Percentiles rank a stretch among this genome's conserved stretches.
Conservation (phyloP, 2,797 vertebrate species). For the Choloepus didactylus region DNA sequence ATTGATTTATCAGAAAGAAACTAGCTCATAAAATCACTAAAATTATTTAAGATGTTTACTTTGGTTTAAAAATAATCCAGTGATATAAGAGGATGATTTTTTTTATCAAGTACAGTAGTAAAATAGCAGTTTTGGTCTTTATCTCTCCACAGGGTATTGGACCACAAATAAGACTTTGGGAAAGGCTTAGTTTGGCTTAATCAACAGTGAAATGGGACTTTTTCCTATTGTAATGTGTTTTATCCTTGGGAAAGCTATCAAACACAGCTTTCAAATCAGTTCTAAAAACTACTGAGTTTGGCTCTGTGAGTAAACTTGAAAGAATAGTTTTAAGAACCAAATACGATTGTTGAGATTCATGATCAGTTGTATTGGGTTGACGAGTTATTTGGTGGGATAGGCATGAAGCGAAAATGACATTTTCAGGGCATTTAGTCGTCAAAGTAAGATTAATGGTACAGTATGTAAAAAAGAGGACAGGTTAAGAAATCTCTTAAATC, state of each 20-base stretch:
- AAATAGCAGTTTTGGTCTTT: neutral
- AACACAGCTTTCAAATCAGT: neutral
- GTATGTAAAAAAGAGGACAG: neutral
- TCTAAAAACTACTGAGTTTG: neutral
- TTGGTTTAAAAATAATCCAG: neutral
- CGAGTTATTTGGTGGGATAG: neutral
- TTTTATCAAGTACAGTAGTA: neutral
- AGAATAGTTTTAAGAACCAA: neutral
- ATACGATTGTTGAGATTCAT: neutral
- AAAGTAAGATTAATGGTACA: neutral
- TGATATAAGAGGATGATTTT: neutral
- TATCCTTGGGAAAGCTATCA: neutral
- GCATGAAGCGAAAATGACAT: neutral
- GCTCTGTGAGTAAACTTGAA: conserved; percentile 17
- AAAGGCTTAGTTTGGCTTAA: neutral
- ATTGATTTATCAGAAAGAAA: neutral
- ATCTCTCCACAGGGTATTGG: neutral
- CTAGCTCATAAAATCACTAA: neutral
- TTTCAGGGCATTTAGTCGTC: neutral
- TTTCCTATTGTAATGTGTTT: neutral
- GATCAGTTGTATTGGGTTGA: neutral
- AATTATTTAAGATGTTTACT: neutral
- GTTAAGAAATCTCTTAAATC: neutral
- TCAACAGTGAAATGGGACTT: neutral
- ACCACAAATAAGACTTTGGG: neutral